phyloP scores from a whole-genome alignment of 2,113 vertebrate species.

The Corvus hawaiiensis region DNA sequence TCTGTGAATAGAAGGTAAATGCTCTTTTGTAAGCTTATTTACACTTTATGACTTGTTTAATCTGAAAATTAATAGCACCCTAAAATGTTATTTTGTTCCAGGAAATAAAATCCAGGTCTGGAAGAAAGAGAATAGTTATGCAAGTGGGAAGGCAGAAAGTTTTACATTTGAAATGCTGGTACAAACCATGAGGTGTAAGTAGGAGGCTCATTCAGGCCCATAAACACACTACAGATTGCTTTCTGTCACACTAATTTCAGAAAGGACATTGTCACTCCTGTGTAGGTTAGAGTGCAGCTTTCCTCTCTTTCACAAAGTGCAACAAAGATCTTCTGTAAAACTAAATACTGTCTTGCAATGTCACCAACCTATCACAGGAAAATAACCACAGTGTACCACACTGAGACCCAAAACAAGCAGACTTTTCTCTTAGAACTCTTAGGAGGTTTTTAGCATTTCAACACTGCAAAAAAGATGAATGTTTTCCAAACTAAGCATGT shows the following conservation, averaged over 20 bases:
- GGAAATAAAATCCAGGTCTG: slow-evolving; percentile 42
- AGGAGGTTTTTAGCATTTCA: background rate
- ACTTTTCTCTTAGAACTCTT: background rate
- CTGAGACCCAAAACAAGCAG: background rate
- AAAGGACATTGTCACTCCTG: background rate
- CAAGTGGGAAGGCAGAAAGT: background rate
- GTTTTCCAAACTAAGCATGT: background rate
- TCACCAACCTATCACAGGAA: background rate
- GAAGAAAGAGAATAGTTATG: background rate
- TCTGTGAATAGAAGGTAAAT: slow-evolving; percentile 43
- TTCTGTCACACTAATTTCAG: background rate
- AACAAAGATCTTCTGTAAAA: background rate
- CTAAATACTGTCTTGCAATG: background rate
- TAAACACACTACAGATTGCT: background rate
- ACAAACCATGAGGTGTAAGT: background rate
- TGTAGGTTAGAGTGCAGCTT: background rate
- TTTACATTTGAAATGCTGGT: background rate
- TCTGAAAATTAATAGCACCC: slow-evolving; percentile 37
- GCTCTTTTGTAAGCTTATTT: slow-evolving; percentile 57
- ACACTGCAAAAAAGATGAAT: background rate
- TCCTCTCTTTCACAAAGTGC: background rate
- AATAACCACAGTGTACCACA: background rate
- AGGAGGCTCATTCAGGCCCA: background rate
- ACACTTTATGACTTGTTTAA: slow-evolving; percentile 51
- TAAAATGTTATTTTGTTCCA: slow-evolving; percentile 34